phyloP scores from a whole-genome alignment of 92 coral and sea anemone species.

The Umimayanthus kanabou region DNA sequence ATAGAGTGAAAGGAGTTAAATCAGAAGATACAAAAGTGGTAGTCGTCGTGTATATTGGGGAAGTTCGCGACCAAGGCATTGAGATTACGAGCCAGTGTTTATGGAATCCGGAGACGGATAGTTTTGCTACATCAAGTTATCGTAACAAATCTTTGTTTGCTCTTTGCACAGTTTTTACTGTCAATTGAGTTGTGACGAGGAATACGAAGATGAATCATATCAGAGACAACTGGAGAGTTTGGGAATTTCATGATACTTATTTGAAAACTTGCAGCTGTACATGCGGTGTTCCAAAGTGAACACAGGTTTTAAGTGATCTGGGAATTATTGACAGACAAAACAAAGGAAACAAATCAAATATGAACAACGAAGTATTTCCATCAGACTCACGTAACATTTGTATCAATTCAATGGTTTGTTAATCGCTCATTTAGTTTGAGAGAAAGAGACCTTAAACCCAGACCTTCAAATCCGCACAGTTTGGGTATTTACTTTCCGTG shows the following conservation, averaged over 20 bases:
- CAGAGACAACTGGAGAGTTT: not conserved
- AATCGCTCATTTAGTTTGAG: not conserved
- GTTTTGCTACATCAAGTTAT: slow-evolving; percentile 89
- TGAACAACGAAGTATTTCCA: not conserved
- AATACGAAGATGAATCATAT: not conserved
- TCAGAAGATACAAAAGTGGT: slow-evolving; percentile 70
- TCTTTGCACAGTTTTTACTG: slow-evolving; percentile 89
- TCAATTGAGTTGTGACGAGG: slow-evolving; percentile 21
- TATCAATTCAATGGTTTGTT: no score
- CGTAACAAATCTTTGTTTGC: slow-evolving; percentile 82
- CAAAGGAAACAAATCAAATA: not conserved
- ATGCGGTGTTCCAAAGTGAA: not conserved
- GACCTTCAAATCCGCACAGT: not conserved
- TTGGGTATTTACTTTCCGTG: not conserved
- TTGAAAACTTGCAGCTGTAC: not conserved
- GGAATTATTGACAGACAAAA: not conserved
- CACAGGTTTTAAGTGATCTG: not conserved
- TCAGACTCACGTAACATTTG: not conserved
- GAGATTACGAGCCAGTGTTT: slow-evolving; percentile 96
- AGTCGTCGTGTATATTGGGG: slow-evolving; percentile 90
- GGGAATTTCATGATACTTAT: no score
- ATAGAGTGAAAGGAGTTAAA: slow-evolving; percentile 63
- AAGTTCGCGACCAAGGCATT: slow-evolving; percentile 93
- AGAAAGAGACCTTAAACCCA: not conserved
- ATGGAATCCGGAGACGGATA: slow-evolving; percentile 88